Conservation (phyloP, 2,888 invertebrate genomes). For the Nesidiocoris tenuis region DNA sequence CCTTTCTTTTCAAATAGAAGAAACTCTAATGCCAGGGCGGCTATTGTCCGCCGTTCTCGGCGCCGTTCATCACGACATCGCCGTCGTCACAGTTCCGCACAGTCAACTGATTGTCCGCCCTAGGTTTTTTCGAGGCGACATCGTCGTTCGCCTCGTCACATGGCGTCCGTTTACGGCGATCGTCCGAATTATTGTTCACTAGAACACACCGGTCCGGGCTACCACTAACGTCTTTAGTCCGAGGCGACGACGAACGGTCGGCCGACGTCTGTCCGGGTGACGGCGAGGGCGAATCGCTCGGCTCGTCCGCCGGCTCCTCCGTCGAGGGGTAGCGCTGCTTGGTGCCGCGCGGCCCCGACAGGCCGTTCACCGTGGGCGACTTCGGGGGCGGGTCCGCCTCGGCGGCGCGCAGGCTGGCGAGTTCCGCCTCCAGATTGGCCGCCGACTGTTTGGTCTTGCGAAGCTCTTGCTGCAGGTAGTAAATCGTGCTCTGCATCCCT, state of each 20-base stretch:
- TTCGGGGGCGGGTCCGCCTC: slow-evolving; percentile 11
- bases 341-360: slow-evolving; percentile 12
- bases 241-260: background rate
- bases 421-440: slow-evolving; percentile 63
- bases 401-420: slow-evolving; percentile 31
- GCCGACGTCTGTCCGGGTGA: background rate
- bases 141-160: slow-evolving; percentile 57
- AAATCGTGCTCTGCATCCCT: slow-evolving; percentile 96
- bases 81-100: slow-evolving; percentile 71
- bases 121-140: slow-evolving; percentile 64
- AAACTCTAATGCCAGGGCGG: background rate
- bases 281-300: background rate
- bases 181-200: slow-evolving; percentile 48
- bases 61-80: slow-evolving; percentile 70
- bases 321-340: slow-evolving; percentile 6
- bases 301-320: slow-evolving; percentile 26
- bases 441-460: slow-evolving; percentile 75
- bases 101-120: slow-evolving; percentile 66
- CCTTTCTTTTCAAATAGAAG: background rate
- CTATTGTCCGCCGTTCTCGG: slow-evolving; percentile 56
- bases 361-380: slow-evolving; percentile 43
- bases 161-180: slow-evolving; percentile 53
- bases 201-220: slow-evolving; percentile 23
- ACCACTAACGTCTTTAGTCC: slow-evolving; percentile 45
- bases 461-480: slow-evolving; percentile 89